These are phyloP conservation scores for Oostethus manadensis DNA, from an alignment of 2,113 vertebrate genomes.

Conservation along the genomic window DNA sequence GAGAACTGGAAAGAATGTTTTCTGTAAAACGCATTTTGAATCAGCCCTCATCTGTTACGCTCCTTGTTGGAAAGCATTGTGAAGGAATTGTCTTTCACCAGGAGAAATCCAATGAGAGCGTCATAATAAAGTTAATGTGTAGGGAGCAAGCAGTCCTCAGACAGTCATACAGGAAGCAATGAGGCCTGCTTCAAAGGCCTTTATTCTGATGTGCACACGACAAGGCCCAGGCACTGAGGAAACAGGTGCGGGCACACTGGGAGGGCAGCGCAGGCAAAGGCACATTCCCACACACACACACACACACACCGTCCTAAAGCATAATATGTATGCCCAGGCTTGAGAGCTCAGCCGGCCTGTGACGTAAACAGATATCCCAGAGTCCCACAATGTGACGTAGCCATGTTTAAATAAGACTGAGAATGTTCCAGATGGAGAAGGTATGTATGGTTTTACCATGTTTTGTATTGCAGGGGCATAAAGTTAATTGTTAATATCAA, in stretches of 20 bases:
- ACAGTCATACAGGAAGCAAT: constrained; percentile 76
- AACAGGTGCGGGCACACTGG: constrained; percentile 61
- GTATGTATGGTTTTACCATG: not conserved
- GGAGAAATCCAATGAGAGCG: constrained; percentile 33
- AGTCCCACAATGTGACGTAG: constrained; percentile 11
- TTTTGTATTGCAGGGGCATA: not conserved
- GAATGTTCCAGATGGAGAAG: constrained; percentile 9
- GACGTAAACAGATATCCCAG: constrained; percentile 30
- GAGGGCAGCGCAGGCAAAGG: constrained; percentile 42
- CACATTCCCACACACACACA: constrained; percentile 34
- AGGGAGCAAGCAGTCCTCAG: constrained; percentile 48
- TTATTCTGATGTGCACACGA: constrained; percentile 56
- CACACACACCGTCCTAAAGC: constrained; percentile 23
- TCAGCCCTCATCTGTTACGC: not conserved
- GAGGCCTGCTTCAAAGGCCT: constrained; percentile 68
- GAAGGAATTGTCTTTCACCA: not conserved
- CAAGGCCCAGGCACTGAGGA: constrained; percentile 56
- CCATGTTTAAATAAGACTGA: constrained; percentile 18
- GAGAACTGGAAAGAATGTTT: too few relatives aligned
- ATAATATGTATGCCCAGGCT: constrained; percentile 18
- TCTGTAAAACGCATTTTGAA: too few relatives aligned
- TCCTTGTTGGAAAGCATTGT: not conserved
- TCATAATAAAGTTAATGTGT: constrained; percentile 50
- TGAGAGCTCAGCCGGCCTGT: constrained; percentile 12
- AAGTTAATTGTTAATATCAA: not conserved